Evolutionary conservation across 2,113 vertebrate species (phyloP), one percentile per base, ranked within the genome.

Genomic region (Mustelus asterias): DNA sequence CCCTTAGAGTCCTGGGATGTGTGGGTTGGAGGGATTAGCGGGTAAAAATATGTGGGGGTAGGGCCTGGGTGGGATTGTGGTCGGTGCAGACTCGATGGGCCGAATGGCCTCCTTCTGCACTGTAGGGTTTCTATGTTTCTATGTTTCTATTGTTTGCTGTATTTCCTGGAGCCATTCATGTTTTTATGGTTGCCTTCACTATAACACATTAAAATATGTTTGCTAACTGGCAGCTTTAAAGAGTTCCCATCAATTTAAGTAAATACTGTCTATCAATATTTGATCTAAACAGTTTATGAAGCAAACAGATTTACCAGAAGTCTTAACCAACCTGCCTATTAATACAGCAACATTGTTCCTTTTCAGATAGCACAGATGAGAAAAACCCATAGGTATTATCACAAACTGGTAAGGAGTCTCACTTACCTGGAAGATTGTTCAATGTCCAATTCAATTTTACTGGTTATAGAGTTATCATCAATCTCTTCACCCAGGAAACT

Each of bases 401-500:
- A 29, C 37, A 94, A 44, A 37, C 37, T 16, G n/a, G 60, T 1
- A 67, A 96, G 96, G 98, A 97, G 37, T 96, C 95, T 16, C 44
- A 54, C 96, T 85, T 88, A 96, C 96, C 85, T 96, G 96, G 69
- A 96, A 44, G 54, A 8, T n/a, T 93, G 96, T 58, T 98, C 97
- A 8, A 97, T 70, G 67, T 98, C 97, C 93, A 67, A 95, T 88
- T 97, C 96, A 94, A 96, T 96, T 96, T 97, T 97, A 54, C 96
- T 96, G 96, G 96, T 96, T 95, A 97, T 96, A 0, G 97, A 97
- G 0, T 97, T 98, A 96, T 98, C 98, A 96, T 97, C 96, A 96
- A 98, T 98, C 95, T 98, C 98, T 94, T 98, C 96, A 44, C 98
- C 98, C 96, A 98, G 98, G 95, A 96, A 97, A 96, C 98, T 99